Evolutionary conservation across 2,888 invertebrate genomes (phyloP).

Genomic region (Chrysotoxum bicinctum): DNA sequence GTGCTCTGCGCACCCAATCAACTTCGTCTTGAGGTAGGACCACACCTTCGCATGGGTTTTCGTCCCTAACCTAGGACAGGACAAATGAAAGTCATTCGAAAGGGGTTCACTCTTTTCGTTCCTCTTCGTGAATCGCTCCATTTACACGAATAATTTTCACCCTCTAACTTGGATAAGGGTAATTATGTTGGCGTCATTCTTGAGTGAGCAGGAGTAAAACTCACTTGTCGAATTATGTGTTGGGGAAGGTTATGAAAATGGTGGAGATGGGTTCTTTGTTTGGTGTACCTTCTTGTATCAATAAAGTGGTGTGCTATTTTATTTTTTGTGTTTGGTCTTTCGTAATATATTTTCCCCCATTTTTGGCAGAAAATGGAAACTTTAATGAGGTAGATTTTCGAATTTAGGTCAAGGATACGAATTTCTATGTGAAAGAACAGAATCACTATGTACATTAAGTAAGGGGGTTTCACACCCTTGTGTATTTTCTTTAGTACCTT

Average conservation of each 20-base stretch:
- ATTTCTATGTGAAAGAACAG: not conserved
- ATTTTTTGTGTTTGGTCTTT: not conserved
- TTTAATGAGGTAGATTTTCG: not conserved
- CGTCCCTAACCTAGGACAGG: slow-evolving; percentile 65
- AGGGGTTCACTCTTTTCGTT: slow-evolving; percentile 19
- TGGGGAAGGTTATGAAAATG: slow-evolving; percentile 30
- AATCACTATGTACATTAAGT: too few species aligned
- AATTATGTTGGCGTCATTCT: slow-evolving; percentile 65
- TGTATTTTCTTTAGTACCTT: too few species aligned
- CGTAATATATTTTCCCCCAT: not conserved
- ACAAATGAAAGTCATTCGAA: slow-evolving; percentile 64
- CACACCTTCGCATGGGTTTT: slow-evolving; percentile 46
- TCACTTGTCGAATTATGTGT: slow-evolving; percentile 33
- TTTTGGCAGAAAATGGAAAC: slow-evolving; percentile 2
- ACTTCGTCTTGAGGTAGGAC: slow-evolving; percentile 64
- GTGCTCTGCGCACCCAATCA: slow-evolving; percentile 44
- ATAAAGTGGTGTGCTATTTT: not conserved
- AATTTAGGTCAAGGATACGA: slow-evolving; percentile 64
- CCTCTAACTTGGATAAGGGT: slow-evolving; percentile 49
- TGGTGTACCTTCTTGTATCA: not conserved
- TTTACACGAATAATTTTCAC: slow-evolving; percentile 45
- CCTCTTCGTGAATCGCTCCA: slow-evolving; percentile 31
- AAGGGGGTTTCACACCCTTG: too few species aligned
- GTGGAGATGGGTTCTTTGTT: not conserved
- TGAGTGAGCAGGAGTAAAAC: slow-evolving; percentile 26